Evolutionary conservation across 2,113 vertebrate species (phyloP), one percentile per base, ranked within the genome.

Genomic region (Laticauda colubrina): DNA sequence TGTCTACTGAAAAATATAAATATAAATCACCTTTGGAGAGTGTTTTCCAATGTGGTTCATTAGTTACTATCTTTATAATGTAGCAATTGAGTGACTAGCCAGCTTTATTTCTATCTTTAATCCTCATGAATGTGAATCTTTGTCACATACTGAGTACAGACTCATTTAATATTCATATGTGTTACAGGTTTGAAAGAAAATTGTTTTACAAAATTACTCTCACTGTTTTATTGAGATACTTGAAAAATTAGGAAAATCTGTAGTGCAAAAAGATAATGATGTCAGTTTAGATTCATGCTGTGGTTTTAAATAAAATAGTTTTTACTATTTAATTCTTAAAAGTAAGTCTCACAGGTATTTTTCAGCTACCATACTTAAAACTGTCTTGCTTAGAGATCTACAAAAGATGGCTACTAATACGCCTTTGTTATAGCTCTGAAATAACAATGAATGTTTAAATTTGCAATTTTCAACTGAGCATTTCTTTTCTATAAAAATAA

Each of bases 1-100:
- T 92, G 94, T 93, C 59, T 92, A 96, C 94, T 93, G 69, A 90
- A 95, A 96, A 96, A 94, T 91, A 95, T 92, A 94, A 95, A 96
- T 95, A 86, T 95, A 92, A 57, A 75, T 54, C 14, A 81, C 23
- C 69, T 96, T 96, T 34, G 64, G 53, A 92, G 88, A 51, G 56
- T 24, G 92, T 85, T 97, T 95, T 96, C 93, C 26, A 88, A 54
- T 1, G 45, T 75, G 8, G 26, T 95, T 92, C 34, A 7, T 94
- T 96, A 95, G 51, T 91, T 96, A 87, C 34, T 34, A 54, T 92
- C 95, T 93, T 96, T 85, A 94, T 90, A 95, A 89, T 87, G 94
- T 20, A 96, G 89, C 54, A 95, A 95, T 24, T 34, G 54, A 95
- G 4, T 88, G 64, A 89, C 2, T 3, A 93, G 89, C 3, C 89